A percentile compares a stretch with the other conserved stretches of the same genome.
phyloP scores from a whole-genome alignment of 2,797 vertebrate species.

The Delichon dasypus region DNA sequence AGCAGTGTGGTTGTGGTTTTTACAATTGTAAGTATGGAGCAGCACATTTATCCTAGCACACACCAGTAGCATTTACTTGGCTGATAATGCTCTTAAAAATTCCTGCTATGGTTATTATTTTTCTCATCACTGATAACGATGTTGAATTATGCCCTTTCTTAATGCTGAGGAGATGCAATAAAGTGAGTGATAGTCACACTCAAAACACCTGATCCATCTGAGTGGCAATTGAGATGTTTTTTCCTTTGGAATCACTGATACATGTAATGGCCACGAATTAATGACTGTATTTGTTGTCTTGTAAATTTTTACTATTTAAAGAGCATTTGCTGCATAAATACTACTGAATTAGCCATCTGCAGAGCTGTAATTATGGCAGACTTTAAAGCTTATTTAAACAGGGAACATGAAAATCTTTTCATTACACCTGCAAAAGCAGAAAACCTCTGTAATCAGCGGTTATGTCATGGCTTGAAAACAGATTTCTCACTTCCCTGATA shows the following conservation, averaged over 20 bases:
- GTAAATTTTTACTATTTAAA: slow-evolving; percentile 43
- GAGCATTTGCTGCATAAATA: slow-evolving; percentile 36
- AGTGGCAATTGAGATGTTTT: slow-evolving; percentile 4
- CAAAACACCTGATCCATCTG: background rate
- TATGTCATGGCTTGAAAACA: slow-evolving; percentile 4
- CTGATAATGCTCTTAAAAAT: slow-evolving; percentile 30
- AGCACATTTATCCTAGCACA: background rate
- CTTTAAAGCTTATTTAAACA: slow-evolving; percentile 50
- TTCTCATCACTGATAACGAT: slow-evolving; percentile 29
- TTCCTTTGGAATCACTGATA: background rate
- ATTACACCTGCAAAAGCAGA: slow-evolving; percentile 51
- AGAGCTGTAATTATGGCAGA: slow-evolving; percentile 42
- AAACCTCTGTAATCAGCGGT: slow-evolving; percentile 34
- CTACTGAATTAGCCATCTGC: slow-evolving; percentile 43
- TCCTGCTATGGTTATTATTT: slow-evolving; percentile 35
- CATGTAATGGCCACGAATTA: background rate
- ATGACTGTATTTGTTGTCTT: slow-evolving; percentile 31
- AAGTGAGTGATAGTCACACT: background rate
- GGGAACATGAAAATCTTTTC: slow-evolving; percentile 26
- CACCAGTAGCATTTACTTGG: background rate
- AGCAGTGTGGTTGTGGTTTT: background rate
- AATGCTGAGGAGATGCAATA: background rate
- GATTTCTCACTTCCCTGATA: background rate
- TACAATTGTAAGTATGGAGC: background rate
- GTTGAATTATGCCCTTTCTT: background rate